phyloP scores from a whole-genome alignment of 2,888 invertebrate genomes.

The Drosophila recens region DNA sequence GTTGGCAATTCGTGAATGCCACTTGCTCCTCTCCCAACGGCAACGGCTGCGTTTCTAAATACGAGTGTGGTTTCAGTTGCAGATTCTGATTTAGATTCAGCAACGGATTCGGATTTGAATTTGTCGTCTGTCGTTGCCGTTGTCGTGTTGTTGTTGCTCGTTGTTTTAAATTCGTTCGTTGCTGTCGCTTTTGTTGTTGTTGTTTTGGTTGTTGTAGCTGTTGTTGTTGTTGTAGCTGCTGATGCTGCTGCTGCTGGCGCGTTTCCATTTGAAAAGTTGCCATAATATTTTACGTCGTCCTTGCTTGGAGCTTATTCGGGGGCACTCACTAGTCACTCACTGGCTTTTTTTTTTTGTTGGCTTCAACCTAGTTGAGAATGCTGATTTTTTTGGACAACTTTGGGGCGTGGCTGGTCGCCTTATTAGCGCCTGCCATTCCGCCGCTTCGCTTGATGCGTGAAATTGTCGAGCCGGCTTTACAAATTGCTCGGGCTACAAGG shows the following conservation, averaged over 20 bases:
- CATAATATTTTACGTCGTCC: conserved; percentile 77
- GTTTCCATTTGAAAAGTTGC: conserved; percentile 82
- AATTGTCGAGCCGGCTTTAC: conserved; percentile 56
- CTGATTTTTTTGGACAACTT: conserved; percentile 45
- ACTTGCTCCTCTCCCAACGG: conserved; percentile 4
- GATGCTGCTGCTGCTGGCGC: conserved; percentile 67
- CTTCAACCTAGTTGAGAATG: conserved; percentile 50
- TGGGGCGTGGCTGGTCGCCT: conserved; percentile 73
- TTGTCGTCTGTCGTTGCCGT: conserved; percentile 35
- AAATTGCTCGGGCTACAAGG: conserved; percentile 48
- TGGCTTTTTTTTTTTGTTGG: neutral
- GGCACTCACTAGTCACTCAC: conserved; percentile 13
- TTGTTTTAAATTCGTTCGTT: conserved; percentile 77
- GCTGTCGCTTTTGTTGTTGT: conserved; percentile 41
- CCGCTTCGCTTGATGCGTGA: conserved; percentile 67
- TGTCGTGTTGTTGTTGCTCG: conserved; percentile 44
- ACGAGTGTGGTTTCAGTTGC: conserved; percentile 6
- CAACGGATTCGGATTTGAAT: conserved; percentile 3
- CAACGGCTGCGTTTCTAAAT: conserved; percentile 5
- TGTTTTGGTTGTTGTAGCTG: conserved; percentile 53
- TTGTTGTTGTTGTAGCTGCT: conserved; percentile 55
- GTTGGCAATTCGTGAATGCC: conserved; percentile 50
- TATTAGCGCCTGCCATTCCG: conserved; percentile 76
- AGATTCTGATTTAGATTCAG: neutral
- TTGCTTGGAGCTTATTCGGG: conserved; percentile 13